Conservation (phyloP, 2,113 vertebrate genomes). For the Columba janthina region DNA sequence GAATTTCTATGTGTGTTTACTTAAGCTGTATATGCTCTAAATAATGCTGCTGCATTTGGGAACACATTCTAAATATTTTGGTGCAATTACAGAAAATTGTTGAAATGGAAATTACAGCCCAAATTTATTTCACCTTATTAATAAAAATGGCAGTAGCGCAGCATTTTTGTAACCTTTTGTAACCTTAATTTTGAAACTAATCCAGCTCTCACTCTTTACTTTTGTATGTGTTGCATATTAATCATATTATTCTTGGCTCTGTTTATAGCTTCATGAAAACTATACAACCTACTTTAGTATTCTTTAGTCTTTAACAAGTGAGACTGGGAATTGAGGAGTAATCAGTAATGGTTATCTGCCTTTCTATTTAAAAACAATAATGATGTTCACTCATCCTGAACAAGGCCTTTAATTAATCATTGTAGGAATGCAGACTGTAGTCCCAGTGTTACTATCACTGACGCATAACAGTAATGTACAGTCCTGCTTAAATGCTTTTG, state of each 20-base stretch:
- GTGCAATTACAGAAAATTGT: neutral
- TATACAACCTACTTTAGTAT: conserved; percentile 71
- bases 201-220: neutral
- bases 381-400: conserved; percentile 86
- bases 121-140: neutral
- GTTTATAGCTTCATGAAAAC: conserved; percentile 67
- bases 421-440: conserved; percentile 86
- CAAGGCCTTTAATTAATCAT: conserved; percentile 91
- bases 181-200: conserved; percentile 45
- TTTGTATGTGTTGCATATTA: conserved; percentile 42
- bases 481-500: conserved; percentile 72
- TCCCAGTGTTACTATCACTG: conserved; percentile 78
- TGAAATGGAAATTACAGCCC: neutral
- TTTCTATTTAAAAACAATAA: conserved; percentile 92
- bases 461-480: conserved; percentile 73
- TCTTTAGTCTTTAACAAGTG: conserved; percentile 75
- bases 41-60: neutral
- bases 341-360: conserved; percentile 86
- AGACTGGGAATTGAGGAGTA: conserved; percentile 78
- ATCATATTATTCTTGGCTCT: conserved; percentile 64
- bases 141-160: neutral
- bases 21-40: neutral
- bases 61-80: neutral
- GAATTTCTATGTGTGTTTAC: neutral
- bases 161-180: neutral